Base-by-base conservation (phyloP, 2,888 invertebrate species). In the Drosophila putrida region DNA sequence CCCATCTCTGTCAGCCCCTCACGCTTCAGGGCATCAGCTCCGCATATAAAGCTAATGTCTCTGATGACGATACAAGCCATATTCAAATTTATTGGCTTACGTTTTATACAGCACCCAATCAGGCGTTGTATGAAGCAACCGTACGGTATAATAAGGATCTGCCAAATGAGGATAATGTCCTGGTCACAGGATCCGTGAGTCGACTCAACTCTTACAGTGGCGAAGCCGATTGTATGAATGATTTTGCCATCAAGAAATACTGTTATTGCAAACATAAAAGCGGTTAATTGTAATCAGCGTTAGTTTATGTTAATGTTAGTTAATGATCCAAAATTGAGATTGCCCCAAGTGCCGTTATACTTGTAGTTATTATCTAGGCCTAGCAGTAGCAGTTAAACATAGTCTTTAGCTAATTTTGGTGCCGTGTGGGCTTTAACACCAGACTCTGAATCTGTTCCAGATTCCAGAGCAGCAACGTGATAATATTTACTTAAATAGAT, bases 51-150 rank as follows among this genome's bases (percentile, higher is more conserved):
- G 81, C 91, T 0, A 82, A 82, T 4, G 75, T 69, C 4, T 76
- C 72, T 15, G 69, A 69, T 1, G 27, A 8, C 9, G 71, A 75
- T 28, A 53, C 36, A 4, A 43, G 47, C 1, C 58, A 72, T 1
- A 62, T 80, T 3, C 82, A 92, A 20, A 94, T 94, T 84, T 95
- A 95, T 82, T 94, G 96, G n/a, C 93, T 96, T n/a, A 94, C 95
- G 60, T 93, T 97, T 62, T 93, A 94, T 63, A 94, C 96, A n/a
- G 91, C 91, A 6, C 97, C 96, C 1, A 95, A 95, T 5, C 93
- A 94, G 69, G 95, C 94, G 1, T 92, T 94, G 38, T 96, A 95
- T 83, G 96, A 97, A 91, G 95, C 95, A 0, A 96, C 96, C 0
- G 93, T 96, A 1, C 91, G 93, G 11, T 92, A 93, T 51, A 90